Evolutionary conservation across 2,113 vertebrate genomes (phyloP), one percentile per base, ranked within the genome.

Genomic region (Guaruba guarouba): DNA sequence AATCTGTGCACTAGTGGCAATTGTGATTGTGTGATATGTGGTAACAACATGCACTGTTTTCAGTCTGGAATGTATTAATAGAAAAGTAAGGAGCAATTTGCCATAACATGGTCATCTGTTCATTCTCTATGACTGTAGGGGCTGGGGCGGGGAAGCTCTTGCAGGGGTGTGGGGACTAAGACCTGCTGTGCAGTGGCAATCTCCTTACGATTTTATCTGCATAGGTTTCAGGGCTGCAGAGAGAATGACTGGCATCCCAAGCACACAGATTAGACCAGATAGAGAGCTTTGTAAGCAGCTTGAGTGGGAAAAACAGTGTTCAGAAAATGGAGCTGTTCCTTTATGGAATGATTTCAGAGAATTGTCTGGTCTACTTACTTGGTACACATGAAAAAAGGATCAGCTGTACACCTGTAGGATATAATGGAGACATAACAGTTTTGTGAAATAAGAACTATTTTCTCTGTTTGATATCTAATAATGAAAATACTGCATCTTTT

Each of bases 391-490:
- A 89, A 87, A 82, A 79, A 66, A 71, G 52, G 66, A 79, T 84
- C 83, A 78, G 52, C 48, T 93, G 70, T 62, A 14, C 62, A 74
- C 46, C 82, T 68, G 43, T 82, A 55, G 57, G 59, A 17, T 82
- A 23, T 92, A 87, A 88, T 31, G 37, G 66, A 85, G 49, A 54
- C 37, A 18, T 73, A 81, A 86, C 41, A 41, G 18, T 79, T 85
- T 59, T 79, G 69, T 91, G 86, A 87, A 92, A 91, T 91, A 63
- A 66, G 19, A 85, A 18, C 23, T 90, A 5, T 89, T 91, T 93
- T 88, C 85, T 94, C 86, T 79, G 35, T 87, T 88, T 87, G 77
- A 86, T 79, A 91, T 69, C 71, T 83, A 88, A 76, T 88, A 88
- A 92, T 57, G 79, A 84, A 92, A 96, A 86, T 76, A 91, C 2